These are phyloP conservation scores for Epizoanthus scotinus DNA, from an alignment of 92 coral and sea anemone genomes.

Conservation along the genomic window DNA sequence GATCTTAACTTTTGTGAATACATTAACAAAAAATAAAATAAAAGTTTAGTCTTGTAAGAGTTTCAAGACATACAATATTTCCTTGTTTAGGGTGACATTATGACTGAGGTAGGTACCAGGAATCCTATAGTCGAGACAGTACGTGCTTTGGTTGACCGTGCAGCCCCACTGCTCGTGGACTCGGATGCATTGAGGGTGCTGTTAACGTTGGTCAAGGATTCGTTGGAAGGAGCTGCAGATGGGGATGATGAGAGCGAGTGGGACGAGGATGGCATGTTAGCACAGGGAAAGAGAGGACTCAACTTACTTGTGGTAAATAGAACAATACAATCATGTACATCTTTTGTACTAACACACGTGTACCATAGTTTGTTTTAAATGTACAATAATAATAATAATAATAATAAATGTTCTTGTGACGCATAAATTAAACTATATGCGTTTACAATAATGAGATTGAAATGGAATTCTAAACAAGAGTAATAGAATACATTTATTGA, in stretches of 20 bases:
- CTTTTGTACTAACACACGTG: no score
- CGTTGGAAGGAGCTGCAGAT: constrained; percentile 63
- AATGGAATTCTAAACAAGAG: no score
- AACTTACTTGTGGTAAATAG: constrained; percentile 72
- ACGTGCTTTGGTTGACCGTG: constrained; percentile 85
- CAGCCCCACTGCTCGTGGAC: constrained; percentile 89
- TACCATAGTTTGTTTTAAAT: no score
- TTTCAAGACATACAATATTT: neutral
- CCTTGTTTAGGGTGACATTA: constrained; percentile 74
- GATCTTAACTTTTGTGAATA: no score
- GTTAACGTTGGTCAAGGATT: constrained; percentile 63
- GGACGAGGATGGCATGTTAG: constrained; percentile 46
- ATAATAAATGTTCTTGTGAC: no score
- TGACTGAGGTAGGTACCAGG: constrained; percentile 77
- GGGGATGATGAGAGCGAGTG: constrained; percentile 63
- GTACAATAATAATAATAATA: no score
- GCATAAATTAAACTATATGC: no score
- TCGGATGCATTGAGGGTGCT: constrained; percentile 71
- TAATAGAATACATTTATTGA: neutral
- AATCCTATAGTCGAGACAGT: constrained; percentile 86
- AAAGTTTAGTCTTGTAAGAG: no score
- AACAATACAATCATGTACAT: neutral
- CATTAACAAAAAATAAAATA: no score
- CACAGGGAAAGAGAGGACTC: constrained; percentile 73
- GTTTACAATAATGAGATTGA: no score